Evolutionary conservation across 2,888 invertebrate genomes (phyloP), one percentile per base, ranked within the genome.

Genomic region (Chrysodeixis includens): DNA sequence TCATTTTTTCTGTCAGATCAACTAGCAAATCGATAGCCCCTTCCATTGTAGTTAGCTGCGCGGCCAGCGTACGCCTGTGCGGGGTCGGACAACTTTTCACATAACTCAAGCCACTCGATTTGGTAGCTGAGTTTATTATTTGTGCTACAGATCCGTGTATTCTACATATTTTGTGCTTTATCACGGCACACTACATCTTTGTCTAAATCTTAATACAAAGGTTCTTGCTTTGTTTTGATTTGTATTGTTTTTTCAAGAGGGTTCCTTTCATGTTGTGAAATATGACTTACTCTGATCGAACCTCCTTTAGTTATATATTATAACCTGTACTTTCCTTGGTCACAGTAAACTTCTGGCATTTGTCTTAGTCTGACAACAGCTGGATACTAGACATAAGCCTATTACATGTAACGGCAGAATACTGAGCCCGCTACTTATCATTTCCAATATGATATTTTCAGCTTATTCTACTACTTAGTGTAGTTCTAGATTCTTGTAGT

Each of bases 101-200:
- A 94, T 94, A 93, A 93, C 88, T 94, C 93, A 94, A 86, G 88
- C 90, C 92, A 93, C 92, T 93, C 93, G 93, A 94, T 94, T 93
- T 92, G 90, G 88, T 92, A 87, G 86, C 84, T 77, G 85, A 92
- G 91, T 93, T 91, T 94, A 93, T 94, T 93, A 93, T 94, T 92
- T 92, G 92, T 89, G 85, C 83, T 83, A 79, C 83, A 86, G 89
- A 87, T 86, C 72, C 62, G 58, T 69, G 75, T 62, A 58, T 68
- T 71, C 64, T 88, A 86, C 86, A 87, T 90, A 88, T 90, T 88
- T 85, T 73, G 83, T 88, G 72, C 86, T 90, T 90, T 89, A 90
- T 90, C 86, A 82, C 86, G 72, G 71, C 71, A 68, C 75, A 82
- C 84, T 86, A 83, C 79, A 86, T 89, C 87, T 87, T 88, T 88